Evolutionary conservation across 2,113 vertebrate genomes (phyloP), one percentile per base, ranked within the genome.

Genomic region (Collichthys lucidus): DNA sequence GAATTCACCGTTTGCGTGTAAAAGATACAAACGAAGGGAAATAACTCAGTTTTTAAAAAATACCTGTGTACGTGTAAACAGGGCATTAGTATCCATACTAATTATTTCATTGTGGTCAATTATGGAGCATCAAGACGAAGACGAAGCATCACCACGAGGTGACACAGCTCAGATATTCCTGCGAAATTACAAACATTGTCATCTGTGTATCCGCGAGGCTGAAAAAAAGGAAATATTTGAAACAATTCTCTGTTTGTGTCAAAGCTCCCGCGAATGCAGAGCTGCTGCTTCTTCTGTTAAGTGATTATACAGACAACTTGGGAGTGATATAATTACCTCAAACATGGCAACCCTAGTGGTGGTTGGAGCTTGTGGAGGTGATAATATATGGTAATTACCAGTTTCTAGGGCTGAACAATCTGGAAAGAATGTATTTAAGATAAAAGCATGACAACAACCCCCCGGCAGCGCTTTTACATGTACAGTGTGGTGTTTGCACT

Each of bases 331-430:
- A 94, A 95, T 95, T 93, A 94, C 93, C 89, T 94, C 88, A 91
- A 93, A 94, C 86, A 92, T 77, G 84, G 88, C 88, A 82, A 77
- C 88, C 87, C 86, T 85, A 83, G 89, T 64, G 73, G 82, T 83
- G 86, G 26, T 26, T 26, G 26, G 42, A 83, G 89, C 88, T 81
- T 69, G 87, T 82, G 91, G 87, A 92, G 86, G 91, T 90, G 92
- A 93, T 94, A 95, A 94, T 95, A 91, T 93, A 92, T 91, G 92
- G 91, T 93, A 94, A 94, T 94, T 94, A 88, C 86, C 77, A 69
- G 80, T 92, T 94, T 93, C 91, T 87, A 76, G 84, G 90, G 82
- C 89, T 92, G 85, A 88, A 92, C 87, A 90, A 86, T 93, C 92
- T 90, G 88, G 86, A 89, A 88, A 89, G 84, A 89, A 92, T 90